These are phyloP conservation scores for Glossosoma conforme DNA, from an alignment of 1,140 invertebrate genomes.

Conservation along the genomic window DNA sequence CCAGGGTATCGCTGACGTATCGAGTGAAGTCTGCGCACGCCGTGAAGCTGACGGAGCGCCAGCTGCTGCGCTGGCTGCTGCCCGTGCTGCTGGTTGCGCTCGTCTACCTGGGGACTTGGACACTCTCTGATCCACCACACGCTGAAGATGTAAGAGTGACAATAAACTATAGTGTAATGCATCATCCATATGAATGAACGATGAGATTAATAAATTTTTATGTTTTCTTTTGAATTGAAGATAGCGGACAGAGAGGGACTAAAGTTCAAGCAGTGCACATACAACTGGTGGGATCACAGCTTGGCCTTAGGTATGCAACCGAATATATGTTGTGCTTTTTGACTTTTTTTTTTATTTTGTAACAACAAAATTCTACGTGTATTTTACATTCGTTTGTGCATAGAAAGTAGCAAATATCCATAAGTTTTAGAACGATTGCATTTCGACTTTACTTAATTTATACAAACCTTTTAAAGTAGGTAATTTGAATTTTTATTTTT, in stretches of 20 bases:
- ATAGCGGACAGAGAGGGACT: conserved; percentile 68
- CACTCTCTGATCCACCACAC: conserved; percentile 71
- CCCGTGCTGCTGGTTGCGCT: conserved; percentile 83
- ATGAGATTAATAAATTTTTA: no score
- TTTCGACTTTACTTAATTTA: no score
- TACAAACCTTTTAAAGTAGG: no score
- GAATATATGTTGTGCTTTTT: not conserved
- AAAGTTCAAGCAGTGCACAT: conserved; percentile 84
- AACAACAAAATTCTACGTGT: no score
- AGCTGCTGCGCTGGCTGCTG: conserved; percentile 85
- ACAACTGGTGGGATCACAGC: conserved; percentile 91
- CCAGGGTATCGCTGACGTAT: conserved; percentile 86
- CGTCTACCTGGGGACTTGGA: conserved; percentile 87
- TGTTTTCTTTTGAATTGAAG: conserved; percentile 33
- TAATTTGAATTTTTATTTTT: no score
- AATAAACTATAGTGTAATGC: no score
- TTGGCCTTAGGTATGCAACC: conserved; percentile 69
- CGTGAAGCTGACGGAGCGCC: conserved; percentile 87
- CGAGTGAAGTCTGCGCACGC: conserved; percentile 91
- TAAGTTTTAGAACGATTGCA: no score
- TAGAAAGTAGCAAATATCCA: no score
- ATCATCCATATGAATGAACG: no score
- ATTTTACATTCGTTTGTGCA: no score
- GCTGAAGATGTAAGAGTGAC: conserved; percentile 66
- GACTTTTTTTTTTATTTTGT: no score